Base-by-base conservation (phyloP, 2,888 invertebrate species). In the Melinopterus prodromus region DNA sequence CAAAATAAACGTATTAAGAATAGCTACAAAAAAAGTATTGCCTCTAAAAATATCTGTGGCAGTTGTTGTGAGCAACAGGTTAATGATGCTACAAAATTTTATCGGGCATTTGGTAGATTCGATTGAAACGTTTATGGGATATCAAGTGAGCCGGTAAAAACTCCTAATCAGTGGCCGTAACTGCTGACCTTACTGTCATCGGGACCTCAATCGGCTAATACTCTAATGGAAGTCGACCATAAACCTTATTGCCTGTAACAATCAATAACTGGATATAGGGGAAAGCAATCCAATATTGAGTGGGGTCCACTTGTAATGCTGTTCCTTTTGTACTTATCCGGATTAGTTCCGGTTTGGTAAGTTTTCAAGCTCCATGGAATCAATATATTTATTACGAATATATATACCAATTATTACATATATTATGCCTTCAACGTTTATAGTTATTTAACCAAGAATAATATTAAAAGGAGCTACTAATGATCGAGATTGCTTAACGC, bases 181-280 rank as follows among this genome's bases (percentile, higher is more conserved):
- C 15, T 14, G 74, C 74, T 37, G 74, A 74, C 37, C 74, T 35
- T 35, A 37, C 74, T 74, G 74, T 74, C 74, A 74, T 74, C 74
- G 74, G n/a, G 35, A 35, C 35, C 36, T 74, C 74, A 74, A 74
- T 74, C 74, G 53, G 53, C 53, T 53, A 53, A 53, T 53, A 53
- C 74, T 36, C 74, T 74, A 74, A 74, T 74, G 74, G 74, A 74
- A 74, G 74, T 74, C 16, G 74, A 35, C 35, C 74, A 74, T 74
- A 74, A 74, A 74, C 74, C 36, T 74, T 74, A 74, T 74, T 74
- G 74, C 36, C 74, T n/a, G 74, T 74, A 74, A 74, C 74, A 74
- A 74, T 74, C 74, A 74, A 74, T 74, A 74, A 36, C 74, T 35
- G 37, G 36, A 74, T 74, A 74, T 74, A 37, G 37, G 74, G 74